These are phyloP conservation scores for Triplophysa yarkandensis DNA, from an alignment of 2,797 vertebrate genomes.

Conservation along the genomic window DNA sequence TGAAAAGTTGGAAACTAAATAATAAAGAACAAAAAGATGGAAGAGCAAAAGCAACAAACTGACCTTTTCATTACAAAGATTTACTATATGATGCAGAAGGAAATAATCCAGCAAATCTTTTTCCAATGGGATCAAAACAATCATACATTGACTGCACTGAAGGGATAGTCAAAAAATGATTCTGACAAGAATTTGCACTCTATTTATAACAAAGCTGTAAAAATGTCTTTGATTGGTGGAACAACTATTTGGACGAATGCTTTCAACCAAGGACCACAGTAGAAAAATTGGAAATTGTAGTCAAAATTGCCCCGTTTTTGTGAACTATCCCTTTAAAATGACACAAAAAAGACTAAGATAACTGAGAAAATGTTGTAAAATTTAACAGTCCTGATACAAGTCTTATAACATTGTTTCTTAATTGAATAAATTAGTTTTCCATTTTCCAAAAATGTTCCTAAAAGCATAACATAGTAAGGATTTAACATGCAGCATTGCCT, in stretches of 20 bases:
- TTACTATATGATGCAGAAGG: neutral
- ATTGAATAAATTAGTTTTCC: too few species aligned
- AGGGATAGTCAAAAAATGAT: too few species aligned
- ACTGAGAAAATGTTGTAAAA: too few species aligned
- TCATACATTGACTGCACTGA: neutral
- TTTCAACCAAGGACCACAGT: too few species aligned
- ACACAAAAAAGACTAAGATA: neutral
- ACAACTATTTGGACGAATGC: too few species aligned
- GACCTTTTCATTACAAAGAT: neutral
- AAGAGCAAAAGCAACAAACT: constrained; percentile 23
- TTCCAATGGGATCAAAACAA: neutral
- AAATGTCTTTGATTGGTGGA: too few species aligned
- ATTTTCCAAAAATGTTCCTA: too few species aligned
- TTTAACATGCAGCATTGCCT: neutral
- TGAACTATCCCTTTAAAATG: too few species aligned
- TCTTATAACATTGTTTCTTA: neutral
- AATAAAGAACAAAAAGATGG: constrained; percentile 14
- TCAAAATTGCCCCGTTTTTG: too few species aligned
- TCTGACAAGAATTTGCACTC: too few species aligned
- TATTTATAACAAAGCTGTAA: too few species aligned
- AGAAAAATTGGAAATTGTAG: too few species aligned
- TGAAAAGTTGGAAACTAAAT: neutral
- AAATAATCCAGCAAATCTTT: neutral
- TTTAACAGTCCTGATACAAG: neutral
- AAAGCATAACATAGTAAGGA: neutral